These are phyloP conservation scores for Actinopyga echinites DNA, from an alignment of 53 echinoderm and acorn worm species.

Conservation along the genomic window DNA sequence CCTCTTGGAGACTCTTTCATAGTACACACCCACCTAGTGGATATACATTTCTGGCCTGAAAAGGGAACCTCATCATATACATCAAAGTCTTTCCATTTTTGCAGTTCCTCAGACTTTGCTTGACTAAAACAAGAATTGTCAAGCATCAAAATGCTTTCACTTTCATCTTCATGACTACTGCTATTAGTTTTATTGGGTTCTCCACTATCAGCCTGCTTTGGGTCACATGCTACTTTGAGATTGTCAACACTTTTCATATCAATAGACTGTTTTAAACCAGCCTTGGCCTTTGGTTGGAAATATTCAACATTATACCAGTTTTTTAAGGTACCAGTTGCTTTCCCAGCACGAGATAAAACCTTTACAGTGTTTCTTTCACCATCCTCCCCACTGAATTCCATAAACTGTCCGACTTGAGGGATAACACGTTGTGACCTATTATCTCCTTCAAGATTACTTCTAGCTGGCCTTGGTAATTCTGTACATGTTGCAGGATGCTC, in stretches of 20 bases:
- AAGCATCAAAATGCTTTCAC: neutral
- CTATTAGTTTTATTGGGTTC: too few species aligned
- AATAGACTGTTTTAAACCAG: too few species aligned
- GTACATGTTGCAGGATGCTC: neutral
- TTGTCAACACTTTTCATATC: too few species aligned
- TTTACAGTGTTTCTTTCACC: neutral
- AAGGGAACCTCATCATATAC: conserved; percentile 3
- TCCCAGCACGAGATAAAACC: neutral
- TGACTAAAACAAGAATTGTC: neutral
- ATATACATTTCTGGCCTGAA: conserved; percentile 6
- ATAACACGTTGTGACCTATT: neutral
- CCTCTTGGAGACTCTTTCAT: neutral
- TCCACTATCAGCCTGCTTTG: too few species aligned
- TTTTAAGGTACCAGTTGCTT: neutral
- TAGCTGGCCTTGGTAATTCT: neutral
- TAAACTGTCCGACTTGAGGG: neutral
- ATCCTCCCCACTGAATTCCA: neutral
- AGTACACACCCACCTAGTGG: neutral
- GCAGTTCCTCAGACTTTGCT: conserved; percentile 4
- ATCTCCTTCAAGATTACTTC: neutral
- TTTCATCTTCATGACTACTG: too few species aligned
- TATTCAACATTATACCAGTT: too few species aligned
- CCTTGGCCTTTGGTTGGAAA: too few species aligned
- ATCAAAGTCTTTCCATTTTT: conserved; percentile 20
- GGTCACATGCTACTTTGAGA: too few species aligned